Evolutionary conservation across 2,888 invertebrate species (phyloP), one percentile per base, ranked within the genome.

Genomic region (Cryptocheilus praepositus): DNA sequence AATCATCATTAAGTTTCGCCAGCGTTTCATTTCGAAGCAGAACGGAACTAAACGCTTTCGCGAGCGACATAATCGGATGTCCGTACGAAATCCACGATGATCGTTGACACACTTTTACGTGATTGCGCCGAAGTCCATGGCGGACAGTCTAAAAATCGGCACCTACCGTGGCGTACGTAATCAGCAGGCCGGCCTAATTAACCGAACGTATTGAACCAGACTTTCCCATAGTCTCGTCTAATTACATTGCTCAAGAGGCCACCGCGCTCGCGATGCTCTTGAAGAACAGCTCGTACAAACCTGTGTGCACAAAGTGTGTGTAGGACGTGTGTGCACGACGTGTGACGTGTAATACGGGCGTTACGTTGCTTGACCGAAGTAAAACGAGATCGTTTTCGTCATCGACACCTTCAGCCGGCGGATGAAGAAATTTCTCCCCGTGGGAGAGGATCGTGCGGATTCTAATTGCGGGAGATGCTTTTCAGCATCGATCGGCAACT

Each of bases 141-240:
- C n/a, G n/a, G n/a, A n/a, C n/a, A n/a, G n/a, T n/a, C n/a, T n/a
- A 18, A 49, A 49, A 49, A 5, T 51, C 16, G 13, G 21, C 28
- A 36, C 15, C 52, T 13, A 52, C 22, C 25, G 19, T 57, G 11
- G 28, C 13, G 53, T 28, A 13, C 15, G 45, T 57, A 59, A 72
- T 67, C 64, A 62, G 53, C 13, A 15, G 36, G 11, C 25, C 15
- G 18, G 8, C 52, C 55, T 59, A 71, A 73, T 71, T 69, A 71
- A 62, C 59, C 8, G 61, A 21, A 69, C 45, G 22, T 66, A 67
- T 68, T 46, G 66, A 67, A 62, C 55, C 21, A 45, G 18, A 19
- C 54, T 71, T 71, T 69, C 69, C 53, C 68, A 64, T 67, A 51
- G 59, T 49, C 57, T 53, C 59, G 44, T 67, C 58, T 69, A 64